Conservation (phyloP, 2,797 vertebrate genomes). For the Thaleichthys pacificus region DNA sequence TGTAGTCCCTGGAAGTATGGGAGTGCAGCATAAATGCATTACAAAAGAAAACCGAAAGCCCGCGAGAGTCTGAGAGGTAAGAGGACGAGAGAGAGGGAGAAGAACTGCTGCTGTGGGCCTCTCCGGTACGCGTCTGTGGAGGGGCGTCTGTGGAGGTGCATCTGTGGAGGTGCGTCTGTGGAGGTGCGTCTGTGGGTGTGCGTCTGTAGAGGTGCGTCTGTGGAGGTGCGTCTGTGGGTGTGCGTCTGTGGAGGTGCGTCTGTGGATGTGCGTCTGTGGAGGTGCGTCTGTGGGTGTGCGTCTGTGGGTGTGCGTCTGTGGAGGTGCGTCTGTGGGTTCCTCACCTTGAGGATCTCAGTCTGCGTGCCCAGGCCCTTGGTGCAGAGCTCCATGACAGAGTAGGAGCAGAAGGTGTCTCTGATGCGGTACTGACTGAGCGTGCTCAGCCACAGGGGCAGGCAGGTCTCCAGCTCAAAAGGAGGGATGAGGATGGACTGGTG, state of each 20-base stretch:
- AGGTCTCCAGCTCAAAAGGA: slow-evolving; percentile 95
- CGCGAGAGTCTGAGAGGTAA: neutral
- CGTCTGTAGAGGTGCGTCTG: slow-evolving; percentile 9
- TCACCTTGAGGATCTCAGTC: slow-evolving; percentile 91
- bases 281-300: slow-evolving; percentile 1
- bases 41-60: too few relatives aligned
- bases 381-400: slow-evolving; percentile 98
- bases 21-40: too few relatives aligned
- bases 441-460: slow-evolving; percentile 92
- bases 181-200: neutral
- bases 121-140: neutral
- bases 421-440: slow-evolving; percentile 96
- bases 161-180: slow-evolving; percentile 10
- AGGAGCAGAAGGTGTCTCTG: slow-evolving; percentile 98
- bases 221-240: neutral
- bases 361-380: slow-evolving; percentile 96
- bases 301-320: slow-evolving; percentile 3
- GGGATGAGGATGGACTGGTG: slow-evolving; percentile 98
- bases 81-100: neutral
- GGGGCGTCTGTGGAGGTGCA: neutral
- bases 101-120: neutral
- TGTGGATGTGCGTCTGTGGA: slow-evolving; percentile 8
- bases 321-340: neutral
- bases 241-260: slow-evolving; percentile 2
- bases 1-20: too few relatives aligned